These are phyloP conservation scores for Cardiocondyla obscurior DNA, from an alignment of 1,140 invertebrate species.

Conservation along the genomic window DNA sequence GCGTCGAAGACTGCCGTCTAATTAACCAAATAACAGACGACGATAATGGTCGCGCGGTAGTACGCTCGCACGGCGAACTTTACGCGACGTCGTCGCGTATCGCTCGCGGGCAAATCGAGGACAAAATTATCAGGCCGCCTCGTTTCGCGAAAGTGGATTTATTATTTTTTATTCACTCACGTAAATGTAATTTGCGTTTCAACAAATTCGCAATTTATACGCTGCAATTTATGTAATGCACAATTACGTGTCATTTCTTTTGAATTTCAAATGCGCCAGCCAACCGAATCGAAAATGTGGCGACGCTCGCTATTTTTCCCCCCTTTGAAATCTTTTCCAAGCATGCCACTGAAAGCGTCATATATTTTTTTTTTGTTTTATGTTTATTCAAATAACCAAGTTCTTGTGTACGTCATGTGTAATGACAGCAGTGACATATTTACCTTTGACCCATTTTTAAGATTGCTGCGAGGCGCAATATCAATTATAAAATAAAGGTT, in stretches of 20 bases:
- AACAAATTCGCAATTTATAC: too few relatives aligned
- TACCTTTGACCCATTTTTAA: neutral
- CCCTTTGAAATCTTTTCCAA: neutral
- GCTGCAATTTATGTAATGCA: neutral
- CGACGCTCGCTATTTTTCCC: neutral
- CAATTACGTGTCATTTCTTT: neutral
- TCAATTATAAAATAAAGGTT: conserved; percentile 1
- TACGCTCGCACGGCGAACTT: conserved; percentile 21
- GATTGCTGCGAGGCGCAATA: neutral
- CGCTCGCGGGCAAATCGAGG: neutral
- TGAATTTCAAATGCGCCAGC: neutral
- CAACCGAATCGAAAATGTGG: conserved; percentile 14
- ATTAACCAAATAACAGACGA: conserved; percentile 54
- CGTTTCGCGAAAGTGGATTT: neutral
- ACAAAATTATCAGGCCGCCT: conserved; percentile 5
- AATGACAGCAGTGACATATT: neutral
- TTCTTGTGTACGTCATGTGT: too few relatives aligned
- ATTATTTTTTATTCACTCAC: neutral
- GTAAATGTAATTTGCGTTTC: neutral
- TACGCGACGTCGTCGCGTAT: conserved; percentile 3
- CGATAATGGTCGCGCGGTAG: conserved; percentile 29
- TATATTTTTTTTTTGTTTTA: neutral
- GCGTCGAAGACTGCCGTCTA: conserved; percentile 38
- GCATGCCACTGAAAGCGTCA: neutral
- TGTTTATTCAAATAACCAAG: neutral